These are phyloP conservation scores for Meloidogyne hapla DNA, from an alignment of 1,140 invertebrate genomes.

Conservation along the genomic window DNA sequence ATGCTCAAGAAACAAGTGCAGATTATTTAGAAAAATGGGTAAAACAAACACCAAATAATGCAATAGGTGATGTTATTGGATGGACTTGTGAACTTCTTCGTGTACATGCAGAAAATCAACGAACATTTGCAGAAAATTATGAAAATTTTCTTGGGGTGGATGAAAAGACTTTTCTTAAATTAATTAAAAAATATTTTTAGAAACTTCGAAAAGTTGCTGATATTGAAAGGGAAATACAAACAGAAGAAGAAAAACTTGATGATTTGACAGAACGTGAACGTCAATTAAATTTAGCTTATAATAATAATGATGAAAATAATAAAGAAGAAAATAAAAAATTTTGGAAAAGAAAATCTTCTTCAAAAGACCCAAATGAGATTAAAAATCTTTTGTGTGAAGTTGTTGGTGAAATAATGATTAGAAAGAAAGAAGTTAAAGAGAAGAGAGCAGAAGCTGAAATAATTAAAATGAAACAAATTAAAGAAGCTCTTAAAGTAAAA, in stretches of 20 bases:
- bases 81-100: conserved; percentile 42
- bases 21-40: conserved; percentile 44
- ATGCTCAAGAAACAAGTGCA: conserved; percentile 43
- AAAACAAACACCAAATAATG: conserved; percentile 41
- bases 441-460: conserved; percentile 39
- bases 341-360: not conserved
- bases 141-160: conserved; percentile 47
- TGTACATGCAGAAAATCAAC: conserved; percentile 48
- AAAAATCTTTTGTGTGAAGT: not conserved
- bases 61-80: conserved; percentile 52
- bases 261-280: not conserved
- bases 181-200: not conserved
- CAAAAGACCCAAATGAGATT: not conserved
- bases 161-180: not conserved
- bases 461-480: conserved; percentile 48
- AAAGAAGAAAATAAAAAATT: not conserved
- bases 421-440: not conserved
- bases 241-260: not conserved
- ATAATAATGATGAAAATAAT: conserved; percentile 2
- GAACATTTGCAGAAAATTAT: conserved; percentile 45
- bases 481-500: conserved; percentile 39
- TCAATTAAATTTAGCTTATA: conserved; percentile 10
- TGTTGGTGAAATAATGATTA: not conserved
- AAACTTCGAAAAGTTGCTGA: not conserved
- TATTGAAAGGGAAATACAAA: not conserved